Evolutionary conservation across 2,797 vertebrate genomes (phyloP), one percentile per base, ranked within the genome.

Genomic region (Sciurus carolinensis): DNA sequence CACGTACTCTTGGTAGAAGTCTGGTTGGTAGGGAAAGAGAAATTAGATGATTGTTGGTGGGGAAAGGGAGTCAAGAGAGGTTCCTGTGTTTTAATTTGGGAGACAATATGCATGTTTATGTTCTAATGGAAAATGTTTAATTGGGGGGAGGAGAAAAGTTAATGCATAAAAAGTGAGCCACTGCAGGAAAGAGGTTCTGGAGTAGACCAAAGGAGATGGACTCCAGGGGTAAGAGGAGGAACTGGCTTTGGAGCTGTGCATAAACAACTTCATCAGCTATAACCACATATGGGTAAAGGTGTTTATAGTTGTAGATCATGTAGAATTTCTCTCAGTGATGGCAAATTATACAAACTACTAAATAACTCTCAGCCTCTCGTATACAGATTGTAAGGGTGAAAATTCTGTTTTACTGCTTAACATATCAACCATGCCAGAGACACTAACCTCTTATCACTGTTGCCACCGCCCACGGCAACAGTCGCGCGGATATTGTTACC

Each of bases 391-490:
- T 17, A 47, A 76, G 14, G 18, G 50, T 79, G 39, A 7, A 73
- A 90, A 50, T 39, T 72, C 33, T 52, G 22, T 18, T 47, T 75
- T 90, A 77, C 20, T 57, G 12, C 83, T 92, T 95, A 14, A 39
- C 39, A 8, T 87, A 80, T 84, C 47, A 89, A 81, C 57, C n/a
- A 50, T n/a, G 66, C 10, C 72, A 72, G 64, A 94, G 71, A 86
- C 2, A 85, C 17, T 77, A 92, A 88, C 17, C 12, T 76, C 50
- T 50, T 72, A n/a, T 77, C 57, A 85, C 1, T 39, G 39, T 39
- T 39, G 39, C 4, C 39, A 3, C 39, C 39, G 39, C 39, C 39
- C 39, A 3, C 4, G 3, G 39, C 39, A 39, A 39, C 39, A 39
- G 39, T 39, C 39, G 39, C 39, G 4, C 39, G 39, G 39, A 39